Percentiles rank a stretch among this genome's conserved stretches.
phyloP scores from a whole-genome alignment of 2,797 vertebrate genomes.

The Telmatherina bonti region DNA sequence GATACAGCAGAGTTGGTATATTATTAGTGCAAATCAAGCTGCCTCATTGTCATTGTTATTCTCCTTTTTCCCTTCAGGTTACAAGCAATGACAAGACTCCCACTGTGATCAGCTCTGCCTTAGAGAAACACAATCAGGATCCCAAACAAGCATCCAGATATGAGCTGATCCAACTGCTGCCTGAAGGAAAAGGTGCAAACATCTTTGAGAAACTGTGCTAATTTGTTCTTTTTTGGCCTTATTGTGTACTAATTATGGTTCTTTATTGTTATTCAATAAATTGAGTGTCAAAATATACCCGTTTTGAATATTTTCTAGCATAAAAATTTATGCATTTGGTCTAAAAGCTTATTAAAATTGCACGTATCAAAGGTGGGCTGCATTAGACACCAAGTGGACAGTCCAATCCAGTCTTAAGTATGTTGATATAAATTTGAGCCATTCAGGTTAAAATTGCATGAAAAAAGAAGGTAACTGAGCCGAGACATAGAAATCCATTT shows the following conservation, averaged over 20 bases:
- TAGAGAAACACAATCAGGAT: conserved; percentile 92
- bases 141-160: conserved; percentile 82
- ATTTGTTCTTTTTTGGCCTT: background rate
- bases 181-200: conserved; percentile 88
- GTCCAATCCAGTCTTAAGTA: background rate
- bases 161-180: conserved; percentile 90
- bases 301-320: background rate
- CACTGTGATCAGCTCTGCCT: conserved; percentile 87
- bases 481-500: too few relatives aligned
- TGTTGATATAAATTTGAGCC: background rate
- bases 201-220: background rate
- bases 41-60: conserved; percentile 36
- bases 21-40: conserved; percentile 54
- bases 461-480: too few relatives aligned
- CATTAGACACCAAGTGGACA: too few relatives aligned
- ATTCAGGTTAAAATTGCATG: too few relatives aligned
- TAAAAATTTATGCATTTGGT: background rate
- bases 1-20: conserved; percentile 29
- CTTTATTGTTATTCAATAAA: background rate
- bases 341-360: background rate
- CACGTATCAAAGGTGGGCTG: too few relatives aligned
- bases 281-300: background rate
- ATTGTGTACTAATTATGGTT: background rate
- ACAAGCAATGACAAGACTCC: conserved; percentile 94
- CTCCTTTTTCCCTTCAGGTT: conserved; percentile 80